Evolutionary conservation across 2,113 vertebrate genomes (phyloP).

Genomic region (Nycticorax nycticorax): DNA sequence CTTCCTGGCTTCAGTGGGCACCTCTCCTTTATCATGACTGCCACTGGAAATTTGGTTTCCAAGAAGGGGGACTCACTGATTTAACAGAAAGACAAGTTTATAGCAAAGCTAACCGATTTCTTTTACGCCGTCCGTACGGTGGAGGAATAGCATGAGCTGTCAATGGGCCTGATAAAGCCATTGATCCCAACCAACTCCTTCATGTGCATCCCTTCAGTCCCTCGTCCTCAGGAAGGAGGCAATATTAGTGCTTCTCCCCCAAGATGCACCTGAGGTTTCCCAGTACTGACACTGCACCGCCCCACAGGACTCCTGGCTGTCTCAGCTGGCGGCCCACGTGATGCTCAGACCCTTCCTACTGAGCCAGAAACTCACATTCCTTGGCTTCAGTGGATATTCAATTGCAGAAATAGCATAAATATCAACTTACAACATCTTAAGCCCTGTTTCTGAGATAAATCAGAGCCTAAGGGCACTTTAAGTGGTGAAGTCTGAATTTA

Average conservation of each 20-base stretch:
- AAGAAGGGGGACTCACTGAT: neutral
- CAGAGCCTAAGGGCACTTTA: neutral
- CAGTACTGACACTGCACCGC: slow-evolving; percentile 75
- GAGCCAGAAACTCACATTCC: slow-evolving; percentile 76
- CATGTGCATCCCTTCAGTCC: slow-evolving; percentile 33
- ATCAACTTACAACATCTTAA: neutral
- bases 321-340: slow-evolving; percentile 76
- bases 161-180: neutral
- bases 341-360: slow-evolving; percentile 74
- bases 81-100: neutral
- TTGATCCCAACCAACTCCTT: neutral
- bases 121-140: neutral
- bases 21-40: neutral
- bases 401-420: slow-evolving; percentile 35
- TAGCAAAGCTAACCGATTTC: neutral
- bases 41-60: neutral
- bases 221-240: slow-evolving; percentile 75
- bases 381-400: slow-evolving; percentile 73
- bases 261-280: slow-evolving; percentile 75
- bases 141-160: neutral
- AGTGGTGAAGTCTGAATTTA: neutral
- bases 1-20: neutral
- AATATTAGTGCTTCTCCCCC: slow-evolving; percentile 67
- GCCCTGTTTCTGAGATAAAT: neutral
- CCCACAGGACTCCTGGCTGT: slow-evolving; percentile 74